Base-by-base conservation (phyloP, 1,140 invertebrate genomes). In the Achatina immaculata region DNA sequence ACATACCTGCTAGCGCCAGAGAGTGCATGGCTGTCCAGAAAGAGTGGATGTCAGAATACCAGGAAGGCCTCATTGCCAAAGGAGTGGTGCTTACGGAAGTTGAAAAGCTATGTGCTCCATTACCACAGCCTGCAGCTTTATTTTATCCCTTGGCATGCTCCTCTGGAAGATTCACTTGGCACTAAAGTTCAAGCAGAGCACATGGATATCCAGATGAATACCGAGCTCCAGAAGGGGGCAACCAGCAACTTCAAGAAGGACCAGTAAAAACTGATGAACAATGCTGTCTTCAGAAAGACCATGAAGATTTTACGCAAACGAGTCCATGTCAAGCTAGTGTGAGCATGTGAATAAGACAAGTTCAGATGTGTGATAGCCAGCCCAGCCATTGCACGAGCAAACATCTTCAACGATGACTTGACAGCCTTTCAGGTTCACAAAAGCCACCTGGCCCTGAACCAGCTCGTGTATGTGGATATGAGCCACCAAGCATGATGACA, bases 241-340 rank as follows among this genome's bases (percentile, higher is more conserved):
- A 89, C 73, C 36, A 90, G 85, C 78, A 86, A 86, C 34, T 92
- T 92, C 84, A 87, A 89, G 83, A 90, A 92, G 85, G 88, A 92
- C 77, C 88, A 91, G 69, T 92, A 81, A 80, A 93, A 93, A 86
- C 77, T 91, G 11, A 86, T 91, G 83, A 92, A 90, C 78, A 92
- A 92, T n/a, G n/a, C 84, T 24, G 82, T 91, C 24, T 93, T 92
- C 85, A 92, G 92, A 2, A 92, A 92, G 86, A 91, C 88, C 2
- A 90, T 92, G 84, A 90, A 92, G 83, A 91, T 92, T 83, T 76
- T 91, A 11, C 40, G 88, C 34, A 90, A 91, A 69, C 31, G 88
- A 77, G 82, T 85, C 58, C 83, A 90, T 83, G 81, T 92, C 0
- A 87, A 75, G 36, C 80, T 85, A 7, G 74, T 83, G 21, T 1